Percentiles rank a stretch among this genome's conserved stretches.
Conservation (phyloP, 2,888 invertebrate species). For the Drosophila buzzatii region DNA sequence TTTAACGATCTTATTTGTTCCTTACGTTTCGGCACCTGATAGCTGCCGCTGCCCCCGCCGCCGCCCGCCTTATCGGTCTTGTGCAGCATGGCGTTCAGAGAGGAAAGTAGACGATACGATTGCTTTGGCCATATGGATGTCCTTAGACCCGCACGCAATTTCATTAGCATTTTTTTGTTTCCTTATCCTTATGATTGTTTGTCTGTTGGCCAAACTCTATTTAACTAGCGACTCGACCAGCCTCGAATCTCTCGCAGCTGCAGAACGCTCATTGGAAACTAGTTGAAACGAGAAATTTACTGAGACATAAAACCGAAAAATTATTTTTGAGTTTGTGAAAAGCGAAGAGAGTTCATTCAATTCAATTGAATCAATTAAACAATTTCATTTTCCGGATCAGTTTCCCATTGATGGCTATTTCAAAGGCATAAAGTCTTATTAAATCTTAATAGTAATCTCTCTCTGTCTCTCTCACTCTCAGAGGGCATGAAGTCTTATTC, state of each 20-base stretch:
- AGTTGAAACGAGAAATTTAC: slow-evolving; percentile 15
- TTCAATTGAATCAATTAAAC: not conserved
- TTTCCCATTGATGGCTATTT: not conserved
- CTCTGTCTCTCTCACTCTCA: no score
- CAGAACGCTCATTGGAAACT: slow-evolving; percentile 11
- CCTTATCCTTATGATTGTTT: not conserved
- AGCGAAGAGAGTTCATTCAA: not conserved
- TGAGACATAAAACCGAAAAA: not conserved
- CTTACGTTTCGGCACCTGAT: slow-evolving; percentile 89
- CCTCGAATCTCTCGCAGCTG: not conserved
- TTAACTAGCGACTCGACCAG: not conserved
- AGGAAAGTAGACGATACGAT: not conserved
- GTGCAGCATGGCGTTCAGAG: slow-evolving; percentile 6
- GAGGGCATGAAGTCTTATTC: not conserved
- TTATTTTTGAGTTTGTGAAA: not conserved
- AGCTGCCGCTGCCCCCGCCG: no score
- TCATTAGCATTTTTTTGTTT: slow-evolving; percentile 14
- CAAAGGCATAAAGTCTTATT: not conserved
- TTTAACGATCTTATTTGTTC: slow-evolving; percentile 92
- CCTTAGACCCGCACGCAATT: not conserved
- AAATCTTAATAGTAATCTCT: not conserved
- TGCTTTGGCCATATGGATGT: not conserved
- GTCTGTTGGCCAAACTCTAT: not conserved
- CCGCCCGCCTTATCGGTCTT: not conserved
- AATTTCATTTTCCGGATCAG: not conserved